Conservation (phyloP, 2,888 invertebrate species). For the Noctua fimbriata region DNA sequence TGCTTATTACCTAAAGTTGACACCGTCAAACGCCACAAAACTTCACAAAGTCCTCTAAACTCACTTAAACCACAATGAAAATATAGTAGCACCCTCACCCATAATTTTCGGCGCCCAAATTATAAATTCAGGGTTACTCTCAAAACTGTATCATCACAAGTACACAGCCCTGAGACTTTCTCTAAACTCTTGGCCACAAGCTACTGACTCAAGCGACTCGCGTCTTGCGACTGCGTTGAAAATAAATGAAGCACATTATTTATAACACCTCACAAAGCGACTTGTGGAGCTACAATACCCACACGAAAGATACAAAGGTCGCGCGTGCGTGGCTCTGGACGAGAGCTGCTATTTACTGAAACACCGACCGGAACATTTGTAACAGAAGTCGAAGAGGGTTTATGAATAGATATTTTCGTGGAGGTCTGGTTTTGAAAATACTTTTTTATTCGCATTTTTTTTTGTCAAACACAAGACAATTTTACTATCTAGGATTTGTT, state of each 20-base stretch:
- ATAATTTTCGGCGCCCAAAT: constrained; percentile 27
- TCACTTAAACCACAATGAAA: constrained; percentile 34
- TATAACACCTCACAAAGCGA: neutral
- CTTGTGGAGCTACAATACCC: neutral
- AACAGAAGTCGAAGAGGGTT: neutral
- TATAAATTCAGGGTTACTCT: constrained; percentile 48
- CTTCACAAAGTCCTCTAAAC: constrained; percentile 22
- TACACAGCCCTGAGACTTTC: constrained; percentile 18
- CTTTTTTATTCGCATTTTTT: neutral
- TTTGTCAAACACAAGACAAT: neutral
- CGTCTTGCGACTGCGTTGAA: neutral
- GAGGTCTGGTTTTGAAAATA: neutral
- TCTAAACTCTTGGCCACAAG: neutral
- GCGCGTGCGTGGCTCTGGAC: neutral
- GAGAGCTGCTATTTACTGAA: neutral
- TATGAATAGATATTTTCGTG: neutral
- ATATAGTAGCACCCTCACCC: constrained; percentile 12
- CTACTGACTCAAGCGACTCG: neutral
- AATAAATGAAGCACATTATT: neutral
- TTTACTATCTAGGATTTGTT: neutral
- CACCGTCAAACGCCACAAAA: neutral
- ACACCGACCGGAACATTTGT: neutral
- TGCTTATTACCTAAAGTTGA: constrained; percentile 6
- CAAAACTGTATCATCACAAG: constrained; percentile 41
- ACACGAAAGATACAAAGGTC: neutral